Evolutionary conservation across 2,797 vertebrate genomes (phyloP).

Genomic region (Enteromius thamalakanensis): DNA sequence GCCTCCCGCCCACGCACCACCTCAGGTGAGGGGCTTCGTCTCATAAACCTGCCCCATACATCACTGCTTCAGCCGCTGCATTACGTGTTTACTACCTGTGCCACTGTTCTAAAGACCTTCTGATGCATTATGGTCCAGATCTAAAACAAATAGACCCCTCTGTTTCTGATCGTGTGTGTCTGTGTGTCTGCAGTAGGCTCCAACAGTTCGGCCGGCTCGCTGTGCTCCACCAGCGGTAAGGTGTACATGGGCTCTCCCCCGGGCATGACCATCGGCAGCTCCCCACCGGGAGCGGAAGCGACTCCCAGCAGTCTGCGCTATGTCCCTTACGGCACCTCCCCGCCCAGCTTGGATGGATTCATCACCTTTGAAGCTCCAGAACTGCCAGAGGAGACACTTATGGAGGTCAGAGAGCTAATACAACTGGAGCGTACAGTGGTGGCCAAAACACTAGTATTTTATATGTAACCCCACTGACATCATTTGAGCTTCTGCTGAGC

Average conservation of each 20-base stretch:
- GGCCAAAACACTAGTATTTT: background rate
- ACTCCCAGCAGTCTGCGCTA: constrained; percentile 89
- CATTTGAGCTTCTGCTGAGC: constrained; percentile 19
- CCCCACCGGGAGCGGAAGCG: constrained; percentile 87
- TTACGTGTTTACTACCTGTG: background rate
- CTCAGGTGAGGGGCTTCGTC: constrained; percentile 81
- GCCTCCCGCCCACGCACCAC: constrained; percentile 89
- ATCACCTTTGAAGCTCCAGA: constrained; percentile 96
- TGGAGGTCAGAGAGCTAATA: constrained; percentile 84
- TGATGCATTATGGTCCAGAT: background rate
- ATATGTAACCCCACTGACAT: background rate
- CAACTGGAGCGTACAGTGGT: background rate
- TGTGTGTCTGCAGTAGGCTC: constrained; percentile 83
- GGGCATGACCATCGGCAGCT: constrained; percentile 83
- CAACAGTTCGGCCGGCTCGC: constrained; percentile 92
- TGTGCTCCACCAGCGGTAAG: constrained; percentile 90
- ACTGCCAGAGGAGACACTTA: constrained; percentile 95
- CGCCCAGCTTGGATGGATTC: constrained; percentile 94
- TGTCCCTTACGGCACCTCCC: constrained; percentile 92
- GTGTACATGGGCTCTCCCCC: constrained; percentile 90
- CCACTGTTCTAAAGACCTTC: background rate
- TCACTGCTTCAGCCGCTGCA: constrained; percentile 9
- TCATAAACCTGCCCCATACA: constrained; percentile 16
- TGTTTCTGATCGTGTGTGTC: background rate
- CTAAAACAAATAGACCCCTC: background rate